phyloP scores from a whole-genome alignment of 2,888 invertebrate species.

The Chrysodeixis includens region DNA sequence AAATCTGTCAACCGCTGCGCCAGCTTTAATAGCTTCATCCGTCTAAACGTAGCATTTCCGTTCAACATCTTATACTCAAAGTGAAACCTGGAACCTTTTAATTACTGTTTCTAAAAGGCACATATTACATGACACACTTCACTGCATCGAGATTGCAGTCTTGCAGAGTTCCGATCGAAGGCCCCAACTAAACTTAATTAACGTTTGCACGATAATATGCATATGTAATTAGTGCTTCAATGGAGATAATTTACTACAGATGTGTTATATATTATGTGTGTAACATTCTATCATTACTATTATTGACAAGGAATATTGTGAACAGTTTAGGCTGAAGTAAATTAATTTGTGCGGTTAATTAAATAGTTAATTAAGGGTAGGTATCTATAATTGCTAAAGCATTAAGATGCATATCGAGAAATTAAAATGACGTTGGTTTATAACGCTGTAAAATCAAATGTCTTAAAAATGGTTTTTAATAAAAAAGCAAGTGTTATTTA shows the following conservation, averaged over 20 bases:
- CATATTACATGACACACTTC: slow-evolving; percentile 6
- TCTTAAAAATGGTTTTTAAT: too few species aligned
- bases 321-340: neutral
- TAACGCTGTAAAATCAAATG: too few species aligned
- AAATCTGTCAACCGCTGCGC: too few species aligned
- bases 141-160: neutral
- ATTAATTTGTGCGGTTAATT: slow-evolving; percentile 3
- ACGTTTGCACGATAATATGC: slow-evolving; percentile 26
- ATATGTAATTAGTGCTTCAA: slow-evolving; percentile 24
- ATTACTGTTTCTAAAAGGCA: neutral
- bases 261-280: slow-evolving; percentile 2
- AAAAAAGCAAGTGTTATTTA: too few species aligned
- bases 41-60: neutral
- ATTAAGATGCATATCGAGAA: too few species aligned
- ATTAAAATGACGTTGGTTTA: too few species aligned
- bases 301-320: neutral
- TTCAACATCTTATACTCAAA: neutral
- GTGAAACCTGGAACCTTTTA: neutral
- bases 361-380: neutral
- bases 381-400: neutral
- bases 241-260: slow-evolving; percentile 24
- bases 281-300: neutral
- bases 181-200: slow-evolving; percentile 20
- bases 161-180: neutral
- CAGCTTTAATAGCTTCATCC: too few species aligned